Conservation (phyloP, 2,888 invertebrate species). For the Metallyticus violacea region DNA sequence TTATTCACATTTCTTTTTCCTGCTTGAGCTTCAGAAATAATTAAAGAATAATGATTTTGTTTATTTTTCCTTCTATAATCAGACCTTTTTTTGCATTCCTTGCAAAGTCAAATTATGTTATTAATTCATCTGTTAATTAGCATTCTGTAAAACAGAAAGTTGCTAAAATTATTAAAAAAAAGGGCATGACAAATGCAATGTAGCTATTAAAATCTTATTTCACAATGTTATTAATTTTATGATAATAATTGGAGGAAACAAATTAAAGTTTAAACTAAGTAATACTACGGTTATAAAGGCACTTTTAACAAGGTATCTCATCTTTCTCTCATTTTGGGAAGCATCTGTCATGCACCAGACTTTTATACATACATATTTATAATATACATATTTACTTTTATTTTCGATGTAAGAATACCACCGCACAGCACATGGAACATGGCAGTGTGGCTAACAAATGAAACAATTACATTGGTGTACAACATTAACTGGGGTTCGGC, state of each 20-base stretch:
- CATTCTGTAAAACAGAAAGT: neutral
- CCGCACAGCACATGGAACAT: neutral
- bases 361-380: neutral
- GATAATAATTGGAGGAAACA: neutral
- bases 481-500: neutral
- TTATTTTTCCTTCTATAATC: too few species aligned
- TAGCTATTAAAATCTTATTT: neutral
- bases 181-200: neutral
- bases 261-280: neutral
- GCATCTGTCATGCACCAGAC: slow-evolving; percentile 1
- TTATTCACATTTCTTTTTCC: neutral
- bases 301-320: neutral
- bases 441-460: slow-evolving; percentile 5
- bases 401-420: neutral
- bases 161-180: neutral
- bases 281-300: neutral
- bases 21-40: neutral
- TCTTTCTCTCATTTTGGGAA: neutral
- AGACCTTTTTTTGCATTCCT: too few species aligned
- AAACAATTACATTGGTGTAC: neutral
- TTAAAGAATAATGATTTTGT: neutral
- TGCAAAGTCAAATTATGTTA: neutral
- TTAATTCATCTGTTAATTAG: neutral
- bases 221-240: neutral
- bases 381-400: neutral